These are phyloP conservation scores for Helicoverpa zea DNA, from an alignment of 1,140 invertebrate genomes.

Conservation along the genomic window DNA sequence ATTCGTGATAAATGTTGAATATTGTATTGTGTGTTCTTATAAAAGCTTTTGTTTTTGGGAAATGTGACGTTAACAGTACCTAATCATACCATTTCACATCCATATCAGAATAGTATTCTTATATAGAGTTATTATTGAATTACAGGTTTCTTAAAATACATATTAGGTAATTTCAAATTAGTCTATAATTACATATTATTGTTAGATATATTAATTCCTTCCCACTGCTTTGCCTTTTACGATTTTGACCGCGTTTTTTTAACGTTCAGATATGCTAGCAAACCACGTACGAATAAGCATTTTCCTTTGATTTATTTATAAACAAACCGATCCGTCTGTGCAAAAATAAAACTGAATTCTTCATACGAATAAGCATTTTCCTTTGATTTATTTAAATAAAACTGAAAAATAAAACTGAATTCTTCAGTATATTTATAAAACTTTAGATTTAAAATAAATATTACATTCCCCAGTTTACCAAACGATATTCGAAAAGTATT, in stretches of 20 bases:
- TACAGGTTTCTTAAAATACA: neutral
- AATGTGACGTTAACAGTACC: too few relatives aligned
- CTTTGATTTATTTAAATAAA: neutral
- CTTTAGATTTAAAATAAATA: neutral
- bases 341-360: too few relatives aligned
- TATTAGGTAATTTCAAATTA: neutral
- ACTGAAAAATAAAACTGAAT: neutral
- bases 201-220: neutral
- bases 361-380: neutral
- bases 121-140: too few relatives aligned
- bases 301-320: too few relatives aligned
- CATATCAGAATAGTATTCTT: too few relatives aligned
- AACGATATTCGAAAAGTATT: neutral
- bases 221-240: too few relatives aligned
- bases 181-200: neutral
- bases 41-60: too few relatives aligned
- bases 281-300: too few relatives aligned
- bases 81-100: too few relatives aligned
- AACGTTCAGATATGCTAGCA: too few relatives aligned
- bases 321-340: too few relatives aligned
- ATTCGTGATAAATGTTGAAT: constrained; percentile 19
- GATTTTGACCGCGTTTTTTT: too few relatives aligned
- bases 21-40: neutral
- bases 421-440: neutral
- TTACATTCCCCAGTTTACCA: neutral